phyloP scores from a whole-genome alignment of 2,888 invertebrate genomes.

The Odontocerum albicorne region DNA sequence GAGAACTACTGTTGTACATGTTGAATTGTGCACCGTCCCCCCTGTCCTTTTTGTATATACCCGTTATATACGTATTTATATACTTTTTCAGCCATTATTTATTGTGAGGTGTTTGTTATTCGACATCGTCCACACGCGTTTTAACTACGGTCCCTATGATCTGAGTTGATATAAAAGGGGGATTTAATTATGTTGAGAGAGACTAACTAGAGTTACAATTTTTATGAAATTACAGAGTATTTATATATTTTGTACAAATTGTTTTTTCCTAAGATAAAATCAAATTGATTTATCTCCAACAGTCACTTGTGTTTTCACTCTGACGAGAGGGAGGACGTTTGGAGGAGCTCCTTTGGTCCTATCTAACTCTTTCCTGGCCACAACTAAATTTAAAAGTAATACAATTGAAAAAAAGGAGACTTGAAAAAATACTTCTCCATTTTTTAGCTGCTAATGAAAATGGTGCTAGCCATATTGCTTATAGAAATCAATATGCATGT shows the following conservation, averaged over 20 bases:
- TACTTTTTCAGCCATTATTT: conserved; percentile 48
- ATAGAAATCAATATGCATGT: too few species aligned
- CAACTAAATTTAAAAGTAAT: too few species aligned
- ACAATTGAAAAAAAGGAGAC: too few species aligned
- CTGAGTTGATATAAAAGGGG: conserved; percentile 41
- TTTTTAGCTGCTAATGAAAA: too few species aligned
- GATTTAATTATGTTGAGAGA: conserved; percentile 59
- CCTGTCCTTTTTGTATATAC: conserved; percentile 34
- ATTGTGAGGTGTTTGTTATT: background rate
- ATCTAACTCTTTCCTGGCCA: too few species aligned
- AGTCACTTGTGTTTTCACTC: conserved; percentile 56
- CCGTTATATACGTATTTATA: conserved; percentile 41
- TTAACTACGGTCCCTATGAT: background rate
- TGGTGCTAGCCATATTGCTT: too few species aligned
- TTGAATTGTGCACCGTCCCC: conserved; percentile 36
- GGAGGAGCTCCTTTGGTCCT: too few species aligned
- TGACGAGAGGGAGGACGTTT: conserved; percentile 44
- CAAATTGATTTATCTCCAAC: conserved; percentile 53
- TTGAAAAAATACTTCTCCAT: too few species aligned
- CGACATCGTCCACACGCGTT: background rate
- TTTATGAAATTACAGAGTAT: conserved; percentile 62
- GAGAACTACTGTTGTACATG: conserved; percentile 42
- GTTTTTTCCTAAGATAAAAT: conserved; percentile 63
- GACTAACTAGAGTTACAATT: conserved; percentile 55
- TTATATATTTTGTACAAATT: conserved; percentile 63